Base-by-base conservation (phyloP, 2,888 invertebrate species). In the Archips crataeganus region DNA sequence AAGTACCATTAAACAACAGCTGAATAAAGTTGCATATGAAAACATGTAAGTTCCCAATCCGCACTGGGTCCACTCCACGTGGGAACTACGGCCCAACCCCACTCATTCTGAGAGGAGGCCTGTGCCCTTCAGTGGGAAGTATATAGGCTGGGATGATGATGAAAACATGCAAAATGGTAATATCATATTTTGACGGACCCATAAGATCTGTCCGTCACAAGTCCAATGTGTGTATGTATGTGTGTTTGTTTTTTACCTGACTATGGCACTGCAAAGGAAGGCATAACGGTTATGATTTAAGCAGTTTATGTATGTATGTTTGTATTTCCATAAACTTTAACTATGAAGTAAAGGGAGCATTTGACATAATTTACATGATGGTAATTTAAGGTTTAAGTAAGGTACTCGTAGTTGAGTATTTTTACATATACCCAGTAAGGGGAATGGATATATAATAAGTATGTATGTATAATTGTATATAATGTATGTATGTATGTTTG, bases 401-500 rank as follows among this genome's bases (percentile, higher is more conserved):
- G 1, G 1, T 23, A 23, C n/a, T 49, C n/a, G 39, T 4, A 6
- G 39, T 39, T 39, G 6, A 39, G 6, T 4, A 1, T 39, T 36
- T 36, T 39, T 39, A 39, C 39, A 13, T 13, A 13, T n/a, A 54
- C 4, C 49, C 49, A 1, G n/a, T 5, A n/a, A n/a, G 5, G n/a
- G 5, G n/a, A 49, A 49, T 49, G 49, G 49, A 49, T 9, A n/a
- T 36, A 0, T 15, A 3, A 61, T 42, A 62, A 62, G 45, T 62
- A 32, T 62, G 62, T 45, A 62, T 45, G 34, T 13, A 62, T 54
- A 23, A 23, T 23, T 23, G 23, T 23, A 23, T 49, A n/a, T 5
- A n/a, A 23, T 49, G 5, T 5, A n/a, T 49, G 45, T 63, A 15
- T 51, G 65, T 65, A 51, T 39, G 36, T 51, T 51, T 51, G n/a